These are phyloP conservation scores for Phasia obesa DNA, from an alignment of 2,888 invertebrate species.

Conservation along the genomic window DNA sequence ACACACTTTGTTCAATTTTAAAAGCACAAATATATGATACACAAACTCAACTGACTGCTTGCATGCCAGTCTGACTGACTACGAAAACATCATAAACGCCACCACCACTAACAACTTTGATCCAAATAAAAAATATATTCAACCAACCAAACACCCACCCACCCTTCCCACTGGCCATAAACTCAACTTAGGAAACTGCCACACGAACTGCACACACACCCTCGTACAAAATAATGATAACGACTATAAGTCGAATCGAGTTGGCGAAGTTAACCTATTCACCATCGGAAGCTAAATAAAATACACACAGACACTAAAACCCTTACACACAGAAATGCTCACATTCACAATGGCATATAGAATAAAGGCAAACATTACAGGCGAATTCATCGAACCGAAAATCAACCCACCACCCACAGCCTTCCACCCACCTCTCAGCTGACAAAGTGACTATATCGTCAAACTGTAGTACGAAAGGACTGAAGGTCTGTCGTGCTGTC, in stretches of 20 bases:
- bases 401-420: slow-evolving; percentile 56
- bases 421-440: slow-evolving; percentile 32
- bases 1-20: slow-evolving; percentile 65
- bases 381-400: slow-evolving; percentile 69
- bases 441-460: slow-evolving; percentile 43
- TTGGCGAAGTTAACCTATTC: slow-evolving; percentile 71
- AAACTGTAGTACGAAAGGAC: slow-evolving; percentile 22
- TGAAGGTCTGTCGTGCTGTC: slow-evolving; percentile 9
- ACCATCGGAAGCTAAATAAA: slow-evolving; percentile 69
- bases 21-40: slow-evolving; percentile 63
- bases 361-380: slow-evolving; percentile 54
- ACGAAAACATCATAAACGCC: slow-evolving; percentile 50
- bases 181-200: slow-evolving; percentile 21
- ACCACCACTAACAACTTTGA: slow-evolving; percentile 33
- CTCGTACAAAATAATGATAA: slow-evolving; percentile 37
- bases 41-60: slow-evolving; percentile 60
- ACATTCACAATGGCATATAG: slow-evolving; percentile 26
- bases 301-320: slow-evolving; percentile 24
- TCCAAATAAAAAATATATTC: slow-evolving; percentile 33
- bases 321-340: slow-evolving; percentile 15
- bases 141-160: slow-evolving; percentile 35
- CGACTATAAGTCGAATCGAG: slow-evolving; percentile 59
- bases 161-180: slow-evolving; percentile 37
- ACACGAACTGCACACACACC: slow-evolving; percentile 21
- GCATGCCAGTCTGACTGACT: slow-evolving; percentile 68